phyloP scores from a whole-genome alignment of 2,888 invertebrate species.

The Phyllotreta striolata region DNA sequence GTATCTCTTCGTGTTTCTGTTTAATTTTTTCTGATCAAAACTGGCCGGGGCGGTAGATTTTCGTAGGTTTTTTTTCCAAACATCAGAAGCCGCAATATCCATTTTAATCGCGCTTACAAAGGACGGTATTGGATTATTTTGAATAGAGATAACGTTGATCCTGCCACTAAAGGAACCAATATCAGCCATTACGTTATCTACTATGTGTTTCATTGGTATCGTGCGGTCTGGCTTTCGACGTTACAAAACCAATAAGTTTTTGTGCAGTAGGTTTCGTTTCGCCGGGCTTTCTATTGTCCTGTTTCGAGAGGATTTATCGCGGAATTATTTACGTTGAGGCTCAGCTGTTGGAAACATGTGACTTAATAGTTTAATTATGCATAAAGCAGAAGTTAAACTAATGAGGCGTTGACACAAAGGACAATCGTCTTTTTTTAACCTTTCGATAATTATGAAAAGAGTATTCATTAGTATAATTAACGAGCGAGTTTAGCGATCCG shows the following conservation, averaged over 20 bases:
- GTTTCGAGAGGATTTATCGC: not conserved
- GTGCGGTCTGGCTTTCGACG: constrained; percentile 5
- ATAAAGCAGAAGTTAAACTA: too few species aligned
- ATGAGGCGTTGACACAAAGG: too few species aligned
- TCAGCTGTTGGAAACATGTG: constrained; percentile 2
- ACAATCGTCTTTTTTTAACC: too few species aligned
- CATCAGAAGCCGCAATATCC: constrained; percentile 27
- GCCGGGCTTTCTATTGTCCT: not conserved
- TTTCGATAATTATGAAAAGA: too few species aligned
- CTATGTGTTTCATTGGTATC: constrained; percentile 11
- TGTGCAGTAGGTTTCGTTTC: constrained; percentile 7
- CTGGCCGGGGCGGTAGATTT: not conserved
- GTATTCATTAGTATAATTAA: too few species aligned
- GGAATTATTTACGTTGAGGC: not conserved
- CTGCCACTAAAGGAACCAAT: constrained; percentile 20
- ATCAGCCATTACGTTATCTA: constrained; percentile 23
- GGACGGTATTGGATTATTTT: constrained; percentile 29
- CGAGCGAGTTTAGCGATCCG: too few species aligned
- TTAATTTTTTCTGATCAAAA: not conserved
- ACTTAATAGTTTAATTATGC: constrained; percentile 4
- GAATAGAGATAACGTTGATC: constrained; percentile 29
- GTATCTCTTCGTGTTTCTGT: too few species aligned
- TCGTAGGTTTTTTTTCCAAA: constrained; percentile 22
- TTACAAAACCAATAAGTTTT: constrained; percentile 14
- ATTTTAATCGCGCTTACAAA: constrained; percentile 31